Conservation (phyloP, 2,113 vertebrate genomes). For the Formicarius rufipectus region DNA sequence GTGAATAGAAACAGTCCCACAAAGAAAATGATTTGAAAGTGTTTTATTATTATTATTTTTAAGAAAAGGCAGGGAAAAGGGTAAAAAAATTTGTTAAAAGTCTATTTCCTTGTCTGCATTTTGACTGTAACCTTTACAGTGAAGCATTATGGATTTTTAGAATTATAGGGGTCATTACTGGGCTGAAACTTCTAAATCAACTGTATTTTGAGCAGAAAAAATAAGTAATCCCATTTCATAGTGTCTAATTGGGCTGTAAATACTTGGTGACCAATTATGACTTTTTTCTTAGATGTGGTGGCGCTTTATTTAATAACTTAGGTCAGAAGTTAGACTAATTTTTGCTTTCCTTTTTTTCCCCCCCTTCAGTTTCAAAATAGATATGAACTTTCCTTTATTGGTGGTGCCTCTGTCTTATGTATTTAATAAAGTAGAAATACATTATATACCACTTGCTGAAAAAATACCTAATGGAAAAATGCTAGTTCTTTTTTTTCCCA, state of each 20-base stretch:
- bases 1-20: background rate
- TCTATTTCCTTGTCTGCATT: background rate
- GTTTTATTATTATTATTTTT: background rate
- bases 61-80: background rate
- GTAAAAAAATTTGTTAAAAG: accelerated
- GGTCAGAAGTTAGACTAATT: too few relatives aligned
- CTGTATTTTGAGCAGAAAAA: background rate
- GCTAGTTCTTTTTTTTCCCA: background rate
- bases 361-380: background rate
- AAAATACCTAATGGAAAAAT: background rate
- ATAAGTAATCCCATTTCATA: background rate
- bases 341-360: background rate
- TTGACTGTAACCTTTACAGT: background rate
- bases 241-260: background rate
- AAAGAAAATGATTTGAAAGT: background rate
- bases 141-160: background rate
- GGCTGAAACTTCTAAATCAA: background rate
- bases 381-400: too few relatives aligned
- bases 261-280: background rate
- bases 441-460: background rate
- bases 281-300: background rate
- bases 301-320: too few relatives aligned
- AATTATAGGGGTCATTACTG: background rate
- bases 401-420: background rate
- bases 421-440: background rate